These are phyloP conservation scores for Calycopis cecrops DNA, from an alignment of 1,140 invertebrate genomes.

Conservation along the genomic window DNA sequence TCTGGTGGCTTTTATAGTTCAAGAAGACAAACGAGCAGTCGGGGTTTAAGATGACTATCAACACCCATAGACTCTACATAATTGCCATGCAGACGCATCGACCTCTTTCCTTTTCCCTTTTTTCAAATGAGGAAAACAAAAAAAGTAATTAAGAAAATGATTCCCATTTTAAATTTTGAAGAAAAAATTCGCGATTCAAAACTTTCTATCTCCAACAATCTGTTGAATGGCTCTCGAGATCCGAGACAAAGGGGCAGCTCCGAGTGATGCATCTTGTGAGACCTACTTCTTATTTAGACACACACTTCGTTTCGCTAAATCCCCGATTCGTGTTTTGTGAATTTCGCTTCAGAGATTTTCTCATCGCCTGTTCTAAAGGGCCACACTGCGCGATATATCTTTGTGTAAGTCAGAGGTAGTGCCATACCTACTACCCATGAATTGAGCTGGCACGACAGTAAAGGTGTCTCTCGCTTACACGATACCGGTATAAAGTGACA, in stretches of 20 bases:
- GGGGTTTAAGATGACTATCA: too few species aligned
- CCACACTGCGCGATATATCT: not conserved
- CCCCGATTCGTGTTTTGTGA: constrained; percentile 26
- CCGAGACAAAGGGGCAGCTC: constrained; percentile 31
- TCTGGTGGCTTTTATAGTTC: too few species aligned
- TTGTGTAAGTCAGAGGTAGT: too few species aligned
- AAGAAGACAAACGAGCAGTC: too few species aligned
- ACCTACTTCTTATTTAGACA: constrained; percentile 34
- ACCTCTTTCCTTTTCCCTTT: too few species aligned
- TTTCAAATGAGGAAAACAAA: too few species aligned
- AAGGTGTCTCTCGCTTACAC: too few species aligned
- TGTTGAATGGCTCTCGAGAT: constrained; percentile 32
- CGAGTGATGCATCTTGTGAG: constrained; percentile 31
- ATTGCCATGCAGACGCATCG: too few species aligned
- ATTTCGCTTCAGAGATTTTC: constrained; percentile 14
- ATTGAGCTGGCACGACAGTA: too few species aligned
- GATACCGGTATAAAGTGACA: too few species aligned
- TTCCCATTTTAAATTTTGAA: constrained; percentile 26
- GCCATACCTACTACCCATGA: too few species aligned
- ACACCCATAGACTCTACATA: too few species aligned
- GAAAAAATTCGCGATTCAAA: constrained; percentile 25
- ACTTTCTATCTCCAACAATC: constrained; percentile 30
- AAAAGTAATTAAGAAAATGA: constrained; percentile 19
- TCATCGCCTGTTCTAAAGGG: constrained; percentile 15
- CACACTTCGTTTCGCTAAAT: constrained; percentile 30